Percentiles rank a stretch among this genome's conserved stretches.
Conservation (phyloP, 1,140 invertebrate species). For the Chelonus insularis region DNA sequence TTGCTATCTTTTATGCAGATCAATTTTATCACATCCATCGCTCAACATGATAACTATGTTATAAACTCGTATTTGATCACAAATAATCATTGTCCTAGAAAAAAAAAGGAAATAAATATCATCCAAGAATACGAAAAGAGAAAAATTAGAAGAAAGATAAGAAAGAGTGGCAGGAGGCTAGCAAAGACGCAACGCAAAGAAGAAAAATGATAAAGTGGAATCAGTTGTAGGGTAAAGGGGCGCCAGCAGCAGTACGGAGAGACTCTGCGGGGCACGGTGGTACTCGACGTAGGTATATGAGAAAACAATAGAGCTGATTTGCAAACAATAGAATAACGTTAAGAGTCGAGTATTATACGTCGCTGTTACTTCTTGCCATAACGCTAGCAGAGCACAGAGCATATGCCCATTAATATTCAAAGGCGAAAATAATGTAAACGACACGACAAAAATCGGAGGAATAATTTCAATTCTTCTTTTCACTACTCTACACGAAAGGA, state of each 20-base stretch:
- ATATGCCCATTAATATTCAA: conserved; percentile 63
- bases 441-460: conserved; percentile 59
- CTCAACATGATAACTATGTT: too few species aligned
- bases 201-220: conserved; percentile 25
- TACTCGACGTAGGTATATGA: conserved; percentile 51
- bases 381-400: conserved; percentile 41
- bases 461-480: conserved; percentile 59
- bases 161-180: neutral
- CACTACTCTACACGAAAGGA: neutral
- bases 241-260: conserved; percentile 25
- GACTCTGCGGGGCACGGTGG: neutral
- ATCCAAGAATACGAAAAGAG: neutral
- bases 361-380: conserved; percentile 57
- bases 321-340: conserved; percentile 64
- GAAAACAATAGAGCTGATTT: conserved; percentile 64
- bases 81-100: too few species aligned
- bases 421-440: conserved; percentile 63
- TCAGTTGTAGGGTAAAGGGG: conserved; percentile 20
- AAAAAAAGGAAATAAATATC: neutral
- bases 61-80: too few species aligned
- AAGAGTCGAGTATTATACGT: conserved; percentile 61
- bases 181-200: neutral
- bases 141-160: neutral
- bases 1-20: too few species aligned
- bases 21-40: too few species aligned